These are phyloP conservation scores for Scaptomyza graminum DNA, from an alignment of 1,140 invertebrate species.

Conservation along the genomic window DNA sequence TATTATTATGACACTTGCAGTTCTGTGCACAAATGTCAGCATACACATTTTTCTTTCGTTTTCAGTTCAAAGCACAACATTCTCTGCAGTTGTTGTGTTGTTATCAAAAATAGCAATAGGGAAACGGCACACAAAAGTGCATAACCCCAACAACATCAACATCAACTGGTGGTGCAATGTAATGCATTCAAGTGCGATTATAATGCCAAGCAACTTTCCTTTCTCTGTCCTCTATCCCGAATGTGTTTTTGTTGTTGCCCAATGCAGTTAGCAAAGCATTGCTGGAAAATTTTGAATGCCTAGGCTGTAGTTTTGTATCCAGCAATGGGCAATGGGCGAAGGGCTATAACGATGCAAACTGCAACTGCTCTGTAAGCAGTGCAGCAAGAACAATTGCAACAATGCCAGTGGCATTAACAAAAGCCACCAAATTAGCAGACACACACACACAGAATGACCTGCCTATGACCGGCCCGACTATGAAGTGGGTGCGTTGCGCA, in stretches of 20 bases:
- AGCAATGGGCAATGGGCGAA: slow-evolving; percentile 26
- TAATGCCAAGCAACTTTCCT: not conserved
- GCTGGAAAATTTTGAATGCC: slow-evolving; percentile 28
- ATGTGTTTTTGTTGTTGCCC: slow-evolving; percentile 25
- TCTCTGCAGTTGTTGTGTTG: slow-evolving; percentile 5
- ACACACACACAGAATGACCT: slow-evolving; percentile 45
- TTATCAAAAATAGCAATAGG: slow-evolving; percentile 42
- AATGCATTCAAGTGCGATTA: slow-evolving; percentile 61
- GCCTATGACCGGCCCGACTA: not conserved
- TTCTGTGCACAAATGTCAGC: slow-evolving; percentile 5
- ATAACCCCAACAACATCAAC: slow-evolving; percentile 6
- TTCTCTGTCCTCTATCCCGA: slow-evolving; percentile 8
- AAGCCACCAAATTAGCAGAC: slow-evolving; percentile 76
- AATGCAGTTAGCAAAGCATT: slow-evolving; percentile 30
- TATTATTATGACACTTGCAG: no score
- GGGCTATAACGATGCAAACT: slow-evolving; percentile 15
- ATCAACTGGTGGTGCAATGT: slow-evolving; percentile 37
- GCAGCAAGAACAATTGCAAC: slow-evolving; percentile 34
- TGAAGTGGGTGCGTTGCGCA: slow-evolving; percentile 28
- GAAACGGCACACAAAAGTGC: slow-evolving; percentile 36
- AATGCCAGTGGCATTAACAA: slow-evolving; percentile 60
- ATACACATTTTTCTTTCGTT: slow-evolving; percentile 7
- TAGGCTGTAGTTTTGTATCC: not conserved
- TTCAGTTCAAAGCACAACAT: slow-evolving; percentile 19
- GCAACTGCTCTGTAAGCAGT: slow-evolving; percentile 8